Base-by-base conservation (phyloP, 2,797 vertebrate species). In the Liasis olivaceus region DNA sequence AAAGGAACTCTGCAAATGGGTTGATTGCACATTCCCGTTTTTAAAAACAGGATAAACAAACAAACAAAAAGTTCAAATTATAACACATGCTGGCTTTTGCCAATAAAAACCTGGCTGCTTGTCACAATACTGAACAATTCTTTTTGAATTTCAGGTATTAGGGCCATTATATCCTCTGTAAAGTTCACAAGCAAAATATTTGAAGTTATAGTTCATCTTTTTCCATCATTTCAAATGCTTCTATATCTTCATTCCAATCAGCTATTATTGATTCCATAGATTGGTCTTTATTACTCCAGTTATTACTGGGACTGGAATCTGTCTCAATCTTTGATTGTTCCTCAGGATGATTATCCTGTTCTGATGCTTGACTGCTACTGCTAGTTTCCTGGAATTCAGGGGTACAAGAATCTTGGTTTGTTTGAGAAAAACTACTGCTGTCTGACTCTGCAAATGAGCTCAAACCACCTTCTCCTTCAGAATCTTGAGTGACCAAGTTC, bases 181-280 rank as follows among this genome's bases (percentile, higher is more conserved):
- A 95, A 97, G 96, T 96, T 96, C 95, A 94, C 96, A 97, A 96
- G 95, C 95, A 96, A 94, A 95, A 90, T 95, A 96, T 59, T 94
- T 94, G 90, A 96, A 97, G 98, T 99, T 99, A 99, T 98, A 99
- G 99, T 96, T 99, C 99, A 94, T 99, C 99, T 95, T 99, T 99
- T 95, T 99, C 99, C 99, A 99, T 99, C 98, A 99, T 98, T 98
- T 99, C 98, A 98, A 99, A 99, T 0, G 99, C 99, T 98, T 99
- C 99, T 98, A 99, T 98, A 97, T 99, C 99, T 98, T 99, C 99
- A 97, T 97, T 98, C 99, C 99, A 99, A 97, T 99, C 99, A 95
- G 99, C 98, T 96, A 99, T 97, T 96, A 99, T 98, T 62, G 99
- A 98, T 94, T 99, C 99, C 97, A 99, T 98, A 77, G 99, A 99